Conservation (phyloP, 2,888 invertebrate genomes). For the Rambutsinella grinnellia region DNA sequence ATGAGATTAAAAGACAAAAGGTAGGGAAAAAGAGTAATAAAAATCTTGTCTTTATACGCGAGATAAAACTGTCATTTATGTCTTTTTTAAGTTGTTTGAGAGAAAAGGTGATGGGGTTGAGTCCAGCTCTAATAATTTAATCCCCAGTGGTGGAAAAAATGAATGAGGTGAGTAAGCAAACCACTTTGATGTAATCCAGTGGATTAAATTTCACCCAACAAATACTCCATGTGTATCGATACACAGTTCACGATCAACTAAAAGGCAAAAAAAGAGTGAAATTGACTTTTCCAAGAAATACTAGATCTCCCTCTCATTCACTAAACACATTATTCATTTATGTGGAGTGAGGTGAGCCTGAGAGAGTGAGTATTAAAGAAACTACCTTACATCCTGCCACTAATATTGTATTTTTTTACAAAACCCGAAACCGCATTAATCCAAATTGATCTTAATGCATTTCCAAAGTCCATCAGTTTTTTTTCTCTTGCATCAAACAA, state of each 20-base stretch:
- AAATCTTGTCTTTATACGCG: neutral
- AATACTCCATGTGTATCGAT: too few relatives aligned
- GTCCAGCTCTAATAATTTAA: too few relatives aligned
- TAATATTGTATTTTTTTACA: too few relatives aligned
- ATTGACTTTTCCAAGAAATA: neutral
- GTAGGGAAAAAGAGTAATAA: too few relatives aligned
- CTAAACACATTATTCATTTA: conserved; percentile 47
- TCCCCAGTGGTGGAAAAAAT: too few relatives aligned
- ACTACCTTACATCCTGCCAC: too few relatives aligned
- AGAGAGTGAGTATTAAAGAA: conserved; percentile 23
- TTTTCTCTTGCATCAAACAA: neutral
- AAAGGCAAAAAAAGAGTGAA: too few relatives aligned
- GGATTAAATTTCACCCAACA: conserved; percentile 53
- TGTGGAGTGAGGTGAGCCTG: conserved; percentile 33
- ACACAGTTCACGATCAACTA: too few relatives aligned
- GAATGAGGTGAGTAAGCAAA: conserved; percentile 8
- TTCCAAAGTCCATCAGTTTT: conserved; percentile 60
- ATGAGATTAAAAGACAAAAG: too few relatives aligned
- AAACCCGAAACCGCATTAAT: conserved; percentile 52
- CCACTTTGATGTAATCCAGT: conserved; percentile 43
- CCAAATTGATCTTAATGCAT: conserved; percentile 64
- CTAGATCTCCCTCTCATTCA: neutral
- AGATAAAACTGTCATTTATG: conserved; percentile 43
- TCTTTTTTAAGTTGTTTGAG: conserved; percentile 12
- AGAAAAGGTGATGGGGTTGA: conserved; percentile 11